Evolutionary conservation across 2,888 invertebrate species (phyloP).

Genomic region (Megamerina dolium): DNA sequence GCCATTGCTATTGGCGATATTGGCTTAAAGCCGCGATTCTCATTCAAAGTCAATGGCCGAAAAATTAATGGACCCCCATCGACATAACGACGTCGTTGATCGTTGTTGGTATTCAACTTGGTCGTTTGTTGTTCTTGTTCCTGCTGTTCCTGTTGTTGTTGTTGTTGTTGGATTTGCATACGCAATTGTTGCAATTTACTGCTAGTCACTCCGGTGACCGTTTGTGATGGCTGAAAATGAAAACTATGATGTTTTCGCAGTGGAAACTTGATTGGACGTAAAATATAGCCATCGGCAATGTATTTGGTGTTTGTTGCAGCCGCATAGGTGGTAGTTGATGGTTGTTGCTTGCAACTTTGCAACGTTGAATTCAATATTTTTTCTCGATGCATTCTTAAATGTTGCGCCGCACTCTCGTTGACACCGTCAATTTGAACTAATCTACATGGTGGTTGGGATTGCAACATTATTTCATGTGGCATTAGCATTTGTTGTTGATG

Average conservation of each 20-base stretch:
- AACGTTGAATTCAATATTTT: constrained; percentile 15
- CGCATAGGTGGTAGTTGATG: constrained; percentile 6
- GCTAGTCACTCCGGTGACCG: constrained; percentile 36
- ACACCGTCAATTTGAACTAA: too few relatives aligned
- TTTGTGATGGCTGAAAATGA: constrained; percentile 47
- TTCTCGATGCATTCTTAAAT: constrained; percentile 3
- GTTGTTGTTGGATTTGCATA: constrained; percentile 24
- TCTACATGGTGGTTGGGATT: too few relatives aligned
- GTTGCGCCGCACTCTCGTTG: constrained; percentile 2
- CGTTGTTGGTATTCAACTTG: constrained; percentile 1
- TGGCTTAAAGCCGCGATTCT: constrained; percentile 47
- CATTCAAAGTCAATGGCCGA: constrained; percentile 38
- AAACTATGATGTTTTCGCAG: constrained; percentile 49
- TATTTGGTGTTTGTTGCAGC: background rate
- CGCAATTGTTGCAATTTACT: constrained; percentile 36
- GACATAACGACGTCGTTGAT: constrained; percentile 1
- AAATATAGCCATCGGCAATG: constrained; percentile 2
- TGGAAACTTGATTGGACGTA: constrained; percentile 43
- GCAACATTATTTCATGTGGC: constrained; percentile 22
- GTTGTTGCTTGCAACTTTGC: constrained; percentile 24
- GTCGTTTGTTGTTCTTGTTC: constrained; percentile 8
- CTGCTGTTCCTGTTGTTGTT: constrained; percentile 20
- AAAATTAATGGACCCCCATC: constrained; percentile 32
- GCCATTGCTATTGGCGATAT: constrained; percentile 34
- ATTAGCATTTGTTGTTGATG: constrained; percentile 38